Base-by-base conservation (phyloP, 2,797 vertebrate species). In the Xerus rutilus region DNA sequence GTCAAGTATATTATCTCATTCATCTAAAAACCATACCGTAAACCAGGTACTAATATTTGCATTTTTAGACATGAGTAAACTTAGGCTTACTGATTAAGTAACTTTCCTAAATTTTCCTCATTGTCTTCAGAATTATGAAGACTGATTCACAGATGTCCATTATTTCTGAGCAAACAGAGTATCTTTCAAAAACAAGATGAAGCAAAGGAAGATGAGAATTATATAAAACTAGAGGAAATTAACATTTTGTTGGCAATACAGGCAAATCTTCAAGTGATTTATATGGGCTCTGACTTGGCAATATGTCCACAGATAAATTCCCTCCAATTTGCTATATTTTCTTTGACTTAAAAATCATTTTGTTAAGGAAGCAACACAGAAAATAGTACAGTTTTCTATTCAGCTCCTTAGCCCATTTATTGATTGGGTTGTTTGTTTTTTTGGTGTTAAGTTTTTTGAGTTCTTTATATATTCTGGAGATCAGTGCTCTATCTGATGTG, bases 311-410 rank as follows among this genome's bases (percentile, higher is more conserved):
- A 6, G 17, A 47, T 13, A 83, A 62, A 91, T 89, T 59, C 4
- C 13, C 28, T 62, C 30, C 1, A 23, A 20, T 54, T 45, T 79
- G 32, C 72, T 93, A 23, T 86, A 79, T 69, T 62, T 18, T 91
- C 18, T 83, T 76, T 64, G 87, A 32, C 32, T 89, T 94, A 73
- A 77, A 95, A 82, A 70, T 89, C 15, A 89, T 92, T 72, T 35
- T 69, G 13, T 85, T 85, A 64, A 94, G 91, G 81, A 93, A 84
- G 91, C 18, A 62, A n/a, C 12, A 65, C 10, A 76, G 32, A 94
- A 62, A 87, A 35, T 0, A 87, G 39, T 39, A 39, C 39, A 39
- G 39, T 39, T 39, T 39, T 39, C 39, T 39, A 39, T 39, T 39
- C 39, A 39, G 39, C 39, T 39, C 39, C 39, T 39, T 39, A 39